These are phyloP conservation scores for Drosophila rubida DNA, from an alignment of 2,888 invertebrate genomes.

Conservation along the genomic window DNA sequence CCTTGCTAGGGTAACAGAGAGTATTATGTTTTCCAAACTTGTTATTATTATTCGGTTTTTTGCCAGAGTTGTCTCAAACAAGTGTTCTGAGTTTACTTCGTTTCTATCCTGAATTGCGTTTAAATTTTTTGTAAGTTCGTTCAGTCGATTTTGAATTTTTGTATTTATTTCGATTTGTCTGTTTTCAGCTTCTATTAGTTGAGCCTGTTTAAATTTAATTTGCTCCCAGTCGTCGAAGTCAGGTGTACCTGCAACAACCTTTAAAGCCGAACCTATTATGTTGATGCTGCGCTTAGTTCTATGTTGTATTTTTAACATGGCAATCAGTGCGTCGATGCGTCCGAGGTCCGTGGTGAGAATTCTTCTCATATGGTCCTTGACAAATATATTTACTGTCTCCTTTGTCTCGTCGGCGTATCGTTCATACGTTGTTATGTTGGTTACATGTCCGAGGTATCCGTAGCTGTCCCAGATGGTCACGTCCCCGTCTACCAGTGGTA, in stretches of 20 bases:
- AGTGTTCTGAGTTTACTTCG: not conserved
- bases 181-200: conserved; percentile 13
- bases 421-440: conserved; percentile 7
- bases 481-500: conserved; percentile 24
- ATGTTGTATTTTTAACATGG: too few relatives aligned
- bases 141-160: conserved; percentile 8
- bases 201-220: conserved; percentile 8
- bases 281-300: too few relatives aligned
- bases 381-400: conserved; percentile 8
- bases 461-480: conserved; percentile 19
- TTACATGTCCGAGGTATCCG: conserved; percentile 21
- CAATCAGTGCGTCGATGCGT: conserved; percentile 5
- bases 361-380: conserved; percentile 4
- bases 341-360: not conserved
- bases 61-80: conserved; percentile 1
- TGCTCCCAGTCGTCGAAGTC: conserved; percentile 16
- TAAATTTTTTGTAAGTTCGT: conserved; percentile 8
- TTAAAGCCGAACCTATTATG: not conserved
- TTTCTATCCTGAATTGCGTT: conserved; percentile 1
- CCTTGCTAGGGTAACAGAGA: conserved; percentile 8
- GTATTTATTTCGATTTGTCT: conserved; percentile 17
- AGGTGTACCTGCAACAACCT: conserved; percentile 13
- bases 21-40: conserved; percentile 11
- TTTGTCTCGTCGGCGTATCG: too few relatives aligned
- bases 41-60: conserved; percentile 9